Percentiles rank a stretch among this genome's conserved stretches.
phyloP scores from a whole-genome alignment of 2,888 invertebrate genomes.

The Drosophila phalerata region DNA sequence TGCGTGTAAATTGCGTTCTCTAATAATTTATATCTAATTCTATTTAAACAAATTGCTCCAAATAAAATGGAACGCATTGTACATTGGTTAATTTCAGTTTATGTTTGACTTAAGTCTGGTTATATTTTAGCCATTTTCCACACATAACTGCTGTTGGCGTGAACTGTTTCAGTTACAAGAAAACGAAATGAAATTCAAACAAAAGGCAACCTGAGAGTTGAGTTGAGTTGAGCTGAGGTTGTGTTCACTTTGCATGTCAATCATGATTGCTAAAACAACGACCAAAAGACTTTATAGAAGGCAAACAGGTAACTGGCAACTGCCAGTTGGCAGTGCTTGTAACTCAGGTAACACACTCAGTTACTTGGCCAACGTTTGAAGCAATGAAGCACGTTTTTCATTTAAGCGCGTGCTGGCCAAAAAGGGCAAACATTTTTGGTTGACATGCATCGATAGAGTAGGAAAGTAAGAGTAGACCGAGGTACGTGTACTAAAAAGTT shows the following conservation, averaged over 20 bases:
- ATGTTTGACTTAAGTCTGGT: conserved; percentile 1
- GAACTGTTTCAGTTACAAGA: conserved; percentile 26
- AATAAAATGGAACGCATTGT: not conserved
- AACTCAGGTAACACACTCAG: conserved; percentile 31
- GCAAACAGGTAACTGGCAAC: conserved; percentile 25
- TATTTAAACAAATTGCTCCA: conserved; percentile 24
- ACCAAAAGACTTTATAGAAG: conserved; percentile 37
- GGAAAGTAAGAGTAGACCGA: not conserved
- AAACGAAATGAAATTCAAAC: conserved; percentile 35
- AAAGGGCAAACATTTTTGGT: conserved; percentile 55
- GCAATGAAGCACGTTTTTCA: conserved; percentile 71
- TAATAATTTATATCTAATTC: conserved; percentile 30
- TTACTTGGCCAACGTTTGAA: conserved; percentile 49
- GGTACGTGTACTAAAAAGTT: conserved; percentile 24
- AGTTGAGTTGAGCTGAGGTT: conserved; percentile 20
- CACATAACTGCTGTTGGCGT: conserved; percentile 1
- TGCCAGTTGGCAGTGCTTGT: conserved; percentile 7
- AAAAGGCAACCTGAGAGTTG: conserved; percentile 43
- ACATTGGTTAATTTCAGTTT: not conserved
- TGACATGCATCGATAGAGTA: conserved; percentile 66
- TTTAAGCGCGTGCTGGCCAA: conserved; percentile 61
- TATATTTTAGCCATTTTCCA: not conserved
- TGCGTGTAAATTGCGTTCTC: conserved; percentile 34
- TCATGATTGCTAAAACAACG: conserved; percentile 63
- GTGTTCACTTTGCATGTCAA: conserved; percentile 73